Base-by-base conservation (phyloP, 2,888 invertebrate species). In the Cerceris rybyensis region DNA sequence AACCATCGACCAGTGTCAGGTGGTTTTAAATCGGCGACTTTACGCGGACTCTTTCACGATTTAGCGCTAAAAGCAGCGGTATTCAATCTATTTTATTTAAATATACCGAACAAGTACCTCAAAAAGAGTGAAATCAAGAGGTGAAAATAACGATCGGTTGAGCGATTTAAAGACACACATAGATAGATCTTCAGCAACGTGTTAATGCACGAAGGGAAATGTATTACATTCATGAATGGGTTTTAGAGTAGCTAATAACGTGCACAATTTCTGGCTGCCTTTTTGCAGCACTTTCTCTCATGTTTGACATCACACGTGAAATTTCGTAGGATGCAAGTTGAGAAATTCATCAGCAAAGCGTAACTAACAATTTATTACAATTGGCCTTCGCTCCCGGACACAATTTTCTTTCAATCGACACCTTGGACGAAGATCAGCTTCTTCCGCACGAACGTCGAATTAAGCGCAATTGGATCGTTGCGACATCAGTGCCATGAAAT, bases 401-500 rank as follows among this genome's bases (percentile, higher is more conserved):
- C 54, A 55, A 60, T 60, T 71, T 72, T 79, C 64, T 54, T 60
- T 59, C 63, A 54, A 55, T 9, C 68, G 54, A 58, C 77, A 84
- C 60, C 68, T 66, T 58, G 57, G 8, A 9, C 61, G 41, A 28
- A 68, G 66, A 73, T 67, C 72, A 46, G 75, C 66, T 70, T 68
- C 60, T 76, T 80, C 71, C 68, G 77, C 82, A 64, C 75, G 76
- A 76, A 70, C 78, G 42, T 57, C 66, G 67, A 80, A 81, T 87
- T 83, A 82, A 78, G 68, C 67, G 71, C 83, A 86, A 86, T 86
- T 83, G 84, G 70, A 79, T 81, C 75, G 78, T 83, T 81, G 74
- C 70, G 81, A 78, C 60, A 70, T 52, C 70, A 78, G 60, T 73
- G 42, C 28, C 11, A 11, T 13, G 28, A 73, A 78, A 76, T 70